phyloP scores from a whole-genome alignment of 2,888 invertebrate species.

The Drosophila recens region DNA sequence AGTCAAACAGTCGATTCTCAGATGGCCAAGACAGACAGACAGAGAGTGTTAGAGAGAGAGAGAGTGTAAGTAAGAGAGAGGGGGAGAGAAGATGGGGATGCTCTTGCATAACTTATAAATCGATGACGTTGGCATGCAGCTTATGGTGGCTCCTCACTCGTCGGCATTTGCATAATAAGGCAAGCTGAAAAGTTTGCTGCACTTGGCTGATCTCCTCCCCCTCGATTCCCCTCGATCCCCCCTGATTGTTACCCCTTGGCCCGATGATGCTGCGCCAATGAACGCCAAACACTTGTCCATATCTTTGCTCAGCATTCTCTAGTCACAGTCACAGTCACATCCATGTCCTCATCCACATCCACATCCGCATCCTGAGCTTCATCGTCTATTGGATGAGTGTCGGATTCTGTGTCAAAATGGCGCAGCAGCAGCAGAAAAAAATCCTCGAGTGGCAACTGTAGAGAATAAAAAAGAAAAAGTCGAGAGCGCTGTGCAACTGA shows the following conservation, averaged over 20 bases:
- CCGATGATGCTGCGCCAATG: conserved; percentile 55
- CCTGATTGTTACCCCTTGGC: background rate
- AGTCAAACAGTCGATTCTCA: conserved; percentile 57
- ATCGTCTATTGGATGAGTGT: conserved; percentile 41
- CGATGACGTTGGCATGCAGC: conserved; percentile 76
- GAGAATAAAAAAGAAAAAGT: conserved; percentile 28
- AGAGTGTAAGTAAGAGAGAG: background rate
- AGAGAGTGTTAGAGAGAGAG: background rate
- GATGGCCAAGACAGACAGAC: conserved; percentile 6
- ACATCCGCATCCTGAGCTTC: background rate
- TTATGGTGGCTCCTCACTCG: conserved; percentile 37
- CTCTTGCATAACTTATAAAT: conserved; percentile 78
- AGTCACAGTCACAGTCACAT: background rate
- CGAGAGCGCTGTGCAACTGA: conserved; percentile 58
- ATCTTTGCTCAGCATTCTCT: conserved; percentile 32
- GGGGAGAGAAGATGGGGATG: background rate
- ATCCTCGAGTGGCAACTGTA: conserved; percentile 64
- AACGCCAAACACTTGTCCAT: conserved; percentile 55
- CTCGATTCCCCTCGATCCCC: background rate
- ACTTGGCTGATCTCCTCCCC: conserved; percentile 38
- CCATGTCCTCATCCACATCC: background rate
- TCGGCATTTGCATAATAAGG: conserved; percentile 75
- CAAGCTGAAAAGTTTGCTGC: conserved; percentile 66
- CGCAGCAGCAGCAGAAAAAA: conserved; percentile 58
- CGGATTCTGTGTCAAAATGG: conserved; percentile 73